Percentiles rank a stretch among this genome's conserved stretches.
Conservation (phyloP, 2,797 vertebrate species). For the Urophycis tenuis region DNA sequence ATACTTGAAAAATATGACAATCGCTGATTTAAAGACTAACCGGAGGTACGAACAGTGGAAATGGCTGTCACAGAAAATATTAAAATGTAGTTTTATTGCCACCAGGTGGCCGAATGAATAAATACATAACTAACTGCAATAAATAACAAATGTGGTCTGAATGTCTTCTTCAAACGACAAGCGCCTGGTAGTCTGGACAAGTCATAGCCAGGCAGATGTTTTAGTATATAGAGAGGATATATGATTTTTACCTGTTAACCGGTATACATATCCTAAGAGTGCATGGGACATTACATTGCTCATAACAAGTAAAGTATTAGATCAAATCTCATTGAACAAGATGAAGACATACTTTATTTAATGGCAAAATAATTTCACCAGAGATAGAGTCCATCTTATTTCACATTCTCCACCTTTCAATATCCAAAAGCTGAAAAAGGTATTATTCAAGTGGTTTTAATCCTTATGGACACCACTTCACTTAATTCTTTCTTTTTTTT, state of each 20-base stretch:
- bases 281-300: not conserved
- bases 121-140: not conserved
- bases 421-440: slow-evolving; percentile 1
- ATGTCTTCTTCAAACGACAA: not conserved
- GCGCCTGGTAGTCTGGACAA: not conserved
- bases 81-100: not conserved
- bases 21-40: not conserved
- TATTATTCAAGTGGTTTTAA: not conserved
- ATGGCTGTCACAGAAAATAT: not conserved
- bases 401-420: not conserved
- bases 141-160: not conserved
- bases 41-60: not conserved
- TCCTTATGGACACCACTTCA: not conserved
- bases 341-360: not conserved
- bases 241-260: not conserved
- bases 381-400: not conserved
- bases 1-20: not conserved
- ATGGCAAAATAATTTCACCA: not conserved
- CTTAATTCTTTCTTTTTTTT: not conserved
- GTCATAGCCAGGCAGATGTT: not conserved
- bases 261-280: not conserved
- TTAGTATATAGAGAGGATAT: no score
- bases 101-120: not conserved
- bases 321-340: not conserved
- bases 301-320: not conserved